Conservation (phyloP, 92 coral and sea anemone genomes). For the Epizoanthus stellaris region DNA sequence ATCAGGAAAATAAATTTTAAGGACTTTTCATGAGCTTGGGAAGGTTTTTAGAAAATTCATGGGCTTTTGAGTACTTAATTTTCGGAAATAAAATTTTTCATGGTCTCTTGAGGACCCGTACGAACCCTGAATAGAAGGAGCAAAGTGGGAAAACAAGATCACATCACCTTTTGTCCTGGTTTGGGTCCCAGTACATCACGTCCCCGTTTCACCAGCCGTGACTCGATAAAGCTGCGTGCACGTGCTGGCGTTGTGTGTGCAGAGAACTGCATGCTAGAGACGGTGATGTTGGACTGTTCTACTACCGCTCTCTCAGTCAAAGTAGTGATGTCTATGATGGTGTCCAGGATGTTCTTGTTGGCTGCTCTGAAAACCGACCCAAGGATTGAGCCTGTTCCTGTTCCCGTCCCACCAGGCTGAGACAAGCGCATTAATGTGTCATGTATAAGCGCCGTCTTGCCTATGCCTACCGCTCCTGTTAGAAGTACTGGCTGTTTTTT, state of each 20-base stretch:
- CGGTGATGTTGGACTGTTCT: constrained; percentile 56
- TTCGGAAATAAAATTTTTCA: too few species aligned
- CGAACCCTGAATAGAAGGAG: too few species aligned
- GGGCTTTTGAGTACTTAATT: too few species aligned
- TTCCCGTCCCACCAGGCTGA: constrained; percentile 78
- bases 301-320: constrained; percentile 40
- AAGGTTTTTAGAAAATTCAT: too few species aligned
- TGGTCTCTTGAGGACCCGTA: too few species aligned
- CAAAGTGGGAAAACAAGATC: neutral
- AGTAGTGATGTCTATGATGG: constrained; percentile 66
- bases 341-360: constrained; percentile 69
- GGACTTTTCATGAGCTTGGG: too few species aligned
- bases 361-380: constrained; percentile 86
- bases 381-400: constrained; percentile 78
- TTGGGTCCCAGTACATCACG: constrained; percentile 87
- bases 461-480: constrained; percentile 90
- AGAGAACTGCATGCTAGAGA: constrained; percentile 80
- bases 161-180: constrained; percentile 88
- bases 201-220: constrained; percentile 85
- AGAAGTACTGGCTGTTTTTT: constrained; percentile 85
- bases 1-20: too few species aligned
- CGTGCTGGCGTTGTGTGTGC: constrained; percentile 84
- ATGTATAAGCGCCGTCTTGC: constrained; percentile 84
- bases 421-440: constrained; percentile 82
- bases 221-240: constrained; percentile 78